Conservation (phyloP, 1,140 invertebrate genomes). For the Eumeta japonica region DNA sequence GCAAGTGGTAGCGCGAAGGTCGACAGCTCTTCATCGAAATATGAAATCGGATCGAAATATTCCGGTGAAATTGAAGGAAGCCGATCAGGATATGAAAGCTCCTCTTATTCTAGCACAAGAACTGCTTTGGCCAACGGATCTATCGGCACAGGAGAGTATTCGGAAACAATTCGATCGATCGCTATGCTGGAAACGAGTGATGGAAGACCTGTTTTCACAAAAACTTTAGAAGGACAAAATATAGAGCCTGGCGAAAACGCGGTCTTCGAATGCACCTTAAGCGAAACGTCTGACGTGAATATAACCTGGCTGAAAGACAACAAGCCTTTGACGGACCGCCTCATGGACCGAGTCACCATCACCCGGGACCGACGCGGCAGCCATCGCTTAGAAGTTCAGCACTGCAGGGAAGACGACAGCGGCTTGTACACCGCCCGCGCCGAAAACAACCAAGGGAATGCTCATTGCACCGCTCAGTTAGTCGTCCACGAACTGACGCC, state of each 20-base stretch:
- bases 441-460: slow-evolving; percentile 76
- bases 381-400: slow-evolving; percentile 74
- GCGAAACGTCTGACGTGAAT: slow-evolving; percentile 47
- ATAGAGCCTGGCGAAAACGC: slow-evolving; percentile 84
- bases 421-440: slow-evolving; percentile 91
- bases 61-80: slow-evolving; percentile 31
- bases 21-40: too few relatives aligned
- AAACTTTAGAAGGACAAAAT: slow-evolving; percentile 71
- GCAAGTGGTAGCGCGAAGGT: too few relatives aligned
- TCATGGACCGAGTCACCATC: slow-evolving; percentile 73
- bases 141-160: slow-evolving; percentile 18
- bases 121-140: slow-evolving; percentile 34
- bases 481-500: slow-evolving; percentile 79
- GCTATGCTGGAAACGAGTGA: slow-evolving; percentile 41
- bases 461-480: slow-evolving; percentile 80
- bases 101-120: slow-evolving; percentile 39
- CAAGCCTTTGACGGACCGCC: slow-evolving; percentile 72
- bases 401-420: slow-evolving; percentile 78
- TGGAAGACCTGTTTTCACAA: slow-evolving; percentile 67
- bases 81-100: slow-evolving; percentile 44
- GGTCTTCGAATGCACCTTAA: slow-evolving; percentile 78
- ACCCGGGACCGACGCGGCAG: slow-evolving; percentile 52
- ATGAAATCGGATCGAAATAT: slow-evolving; percentile 31
- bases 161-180: slow-evolving; percentile 26
- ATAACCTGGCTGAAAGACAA: slow-evolving; percentile 91